Conservation (phyloP, 2,888 invertebrate species). For the Disparrhopalites patrizii region DNA sequence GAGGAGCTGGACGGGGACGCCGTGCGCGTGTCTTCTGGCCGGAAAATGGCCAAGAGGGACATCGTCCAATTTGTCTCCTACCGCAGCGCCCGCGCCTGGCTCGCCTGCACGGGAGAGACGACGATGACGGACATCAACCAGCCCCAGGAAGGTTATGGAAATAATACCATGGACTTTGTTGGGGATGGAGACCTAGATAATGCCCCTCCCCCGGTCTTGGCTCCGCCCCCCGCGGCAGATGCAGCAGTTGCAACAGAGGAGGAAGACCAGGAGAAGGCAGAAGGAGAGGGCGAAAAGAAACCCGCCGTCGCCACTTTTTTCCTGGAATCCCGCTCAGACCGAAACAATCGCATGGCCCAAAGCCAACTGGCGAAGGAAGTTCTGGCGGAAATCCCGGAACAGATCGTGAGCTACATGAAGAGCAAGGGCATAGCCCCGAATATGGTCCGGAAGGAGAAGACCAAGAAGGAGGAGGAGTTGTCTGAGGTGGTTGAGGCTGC, state of each 20-base stretch:
- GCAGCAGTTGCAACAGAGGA: background rate
- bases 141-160: background rate
- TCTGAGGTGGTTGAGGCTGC: no score
- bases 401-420: constrained; percentile 18
- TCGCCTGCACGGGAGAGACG: background rate
- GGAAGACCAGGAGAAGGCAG: background rate
- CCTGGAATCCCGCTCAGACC: background rate
- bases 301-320: background rate
- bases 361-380: constrained; percentile 12
- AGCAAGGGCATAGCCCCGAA: background rate
- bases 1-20: constrained; percentile 57
- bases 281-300: background rate
- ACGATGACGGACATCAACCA: background rate
- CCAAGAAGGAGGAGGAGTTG: background rate
- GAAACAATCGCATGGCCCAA: background rate
- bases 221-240: background rate
- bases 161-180: background rate
- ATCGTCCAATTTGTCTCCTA: constrained; percentile 61
- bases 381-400: constrained; percentile 15
- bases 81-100: constrained; percentile 40
- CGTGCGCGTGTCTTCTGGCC: constrained; percentile 49
- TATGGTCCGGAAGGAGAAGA: background rate
- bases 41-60: constrained; percentile 56
- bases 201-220: no score
- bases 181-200: no score